Base-by-base conservation (phyloP, 1,140 invertebrate genomes). In the Sitophilus oryzae region DNA sequence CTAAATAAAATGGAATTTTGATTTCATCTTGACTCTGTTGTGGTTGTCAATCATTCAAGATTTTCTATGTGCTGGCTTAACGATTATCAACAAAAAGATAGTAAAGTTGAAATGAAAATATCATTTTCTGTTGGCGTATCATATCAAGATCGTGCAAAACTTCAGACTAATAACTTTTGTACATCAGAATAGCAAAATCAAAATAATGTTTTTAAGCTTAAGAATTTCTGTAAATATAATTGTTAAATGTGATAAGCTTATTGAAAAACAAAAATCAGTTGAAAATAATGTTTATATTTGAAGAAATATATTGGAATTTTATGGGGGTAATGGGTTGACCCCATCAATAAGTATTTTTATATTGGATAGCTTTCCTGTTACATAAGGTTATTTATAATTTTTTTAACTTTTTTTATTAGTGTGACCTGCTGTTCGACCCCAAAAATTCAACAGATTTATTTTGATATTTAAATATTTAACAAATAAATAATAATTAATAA, bases 191-290 rank as follows among this genome's bases (percentile, higher is more conserved):
- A 1, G 9, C 14, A 52, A 43, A 21, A 52, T 41, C 19, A 42
- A 25, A 42, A 8, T 34, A 46, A 18, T 9, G 11, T 14, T 35
- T 30, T 34, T 25, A 46, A 47, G 16, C 9, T 4, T 16, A 56
- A 42, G 23, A 42, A 47, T 56, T 51, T 43, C 36, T 59, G 60
- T 62, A 57, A 59, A 60, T 62, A 56, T 56, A 52, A 54, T 54
- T 61, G 53, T 52, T 60, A 51, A 62, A 56, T 62, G 60, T 62
- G 60, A 62, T 62, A 60, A 54, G 58, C 44, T 48, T 61, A 58
- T 59, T 46, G n/a, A n/a, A 54, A 56, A 61, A 53, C 54, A 57
- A 20, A 55, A n/a, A n/a, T n/a, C 41, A 56, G 38, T 56, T 44
- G 46, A 47, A 20, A 52, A 45, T 51, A 57, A 57, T 51, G 59